Evolutionary conservation across 2,113 vertebrate species (phyloP), one percentile per base, ranked within the genome.

Genomic region (Scolopax mira): DNA sequence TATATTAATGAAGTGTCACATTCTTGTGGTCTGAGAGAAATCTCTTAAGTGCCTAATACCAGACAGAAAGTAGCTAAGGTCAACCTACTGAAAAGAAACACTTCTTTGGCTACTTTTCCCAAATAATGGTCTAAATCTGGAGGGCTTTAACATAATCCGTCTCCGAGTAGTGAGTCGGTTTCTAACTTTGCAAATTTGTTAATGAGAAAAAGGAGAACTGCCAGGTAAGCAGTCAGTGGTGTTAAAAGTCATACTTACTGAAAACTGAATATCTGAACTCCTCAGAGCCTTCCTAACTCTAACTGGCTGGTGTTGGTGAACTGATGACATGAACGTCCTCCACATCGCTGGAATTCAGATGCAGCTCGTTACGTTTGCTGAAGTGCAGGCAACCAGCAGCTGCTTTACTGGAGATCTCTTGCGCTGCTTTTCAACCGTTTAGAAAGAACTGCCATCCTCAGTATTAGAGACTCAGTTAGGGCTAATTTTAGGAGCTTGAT

Each of bases 401-500:
- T 79, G 65, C 79, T 71, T 44, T 37, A 1, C 69, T n/a, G 51
- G 46, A 89, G n/a, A 16, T 11, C 37, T 54, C 85, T 75, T 52
- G 39, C 31, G 3, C 31, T 14, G n/a, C 41, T 54, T 90, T 66
- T 37, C 54, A 89, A 41, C 64, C 51, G 46, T 88, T 51, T 6
- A 17, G 58, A 30, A 62, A 91, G 58, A 83, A 11, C 35, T 37
- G 41, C 46, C 6, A 25, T 88, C 66, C 54, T 42, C 31, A 8
- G 35, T 13, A 18, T 15, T 35, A 51, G 49, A 79, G 87, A n/a
- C n/a, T 57, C 2, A 1, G 16, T 61, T n/a, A 44, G 61, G 28
- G 80, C 77, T 95, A 78, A 78, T 93, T 94, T 95, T 94, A 86
- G 88, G 67, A 80, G 80, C 86, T 74, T 86, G 83, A 92, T 94